These are phyloP conservation scores for Lacerta bilineata DNA, from an alignment of 2,797 vertebrate genomes.

Conservation along the genomic window DNA sequence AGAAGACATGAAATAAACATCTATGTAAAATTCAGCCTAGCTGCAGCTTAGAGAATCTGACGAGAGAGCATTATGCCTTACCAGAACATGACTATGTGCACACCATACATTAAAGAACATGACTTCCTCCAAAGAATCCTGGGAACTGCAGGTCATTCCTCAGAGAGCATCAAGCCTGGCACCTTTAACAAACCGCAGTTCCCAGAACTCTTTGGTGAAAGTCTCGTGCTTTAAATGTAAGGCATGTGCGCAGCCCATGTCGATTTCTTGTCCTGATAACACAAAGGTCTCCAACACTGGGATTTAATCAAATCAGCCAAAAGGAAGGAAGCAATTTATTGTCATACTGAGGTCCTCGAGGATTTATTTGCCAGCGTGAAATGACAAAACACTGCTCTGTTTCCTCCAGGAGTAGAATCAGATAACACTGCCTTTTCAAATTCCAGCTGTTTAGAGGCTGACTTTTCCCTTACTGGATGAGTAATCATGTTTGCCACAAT, in stretches of 20 bases:
- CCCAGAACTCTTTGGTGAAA: too few relatives aligned
- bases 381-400: constrained; percentile 6
- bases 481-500: constrained; percentile 41
- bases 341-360: neutral
- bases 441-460: constrained; percentile 11
- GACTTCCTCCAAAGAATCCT: too few relatives aligned
- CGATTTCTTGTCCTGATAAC: constrained; percentile 8
- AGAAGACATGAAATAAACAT: neutral
- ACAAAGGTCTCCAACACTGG: neutral
- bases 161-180: too few relatives aligned
- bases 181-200: too few relatives aligned
- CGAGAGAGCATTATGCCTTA: neutral
- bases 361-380: neutral
- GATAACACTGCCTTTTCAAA: constrained; percentile 21
- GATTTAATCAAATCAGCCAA: constrained; percentile 1
- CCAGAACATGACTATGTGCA: neutral
- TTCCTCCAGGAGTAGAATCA: constrained; percentile 9
- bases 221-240: too few relatives aligned
- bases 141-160: too few relatives aligned
- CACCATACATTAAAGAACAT: too few relatives aligned
- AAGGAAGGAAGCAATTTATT: constrained; percentile 5
- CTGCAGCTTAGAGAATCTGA: neutral
- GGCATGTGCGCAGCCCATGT: too few relatives aligned
- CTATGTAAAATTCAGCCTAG: neutral
- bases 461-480: constrained; percentile 3